Base-by-base conservation (phyloP, 2,797 vertebrate genomes). In the Gallirallus australis region DNA sequence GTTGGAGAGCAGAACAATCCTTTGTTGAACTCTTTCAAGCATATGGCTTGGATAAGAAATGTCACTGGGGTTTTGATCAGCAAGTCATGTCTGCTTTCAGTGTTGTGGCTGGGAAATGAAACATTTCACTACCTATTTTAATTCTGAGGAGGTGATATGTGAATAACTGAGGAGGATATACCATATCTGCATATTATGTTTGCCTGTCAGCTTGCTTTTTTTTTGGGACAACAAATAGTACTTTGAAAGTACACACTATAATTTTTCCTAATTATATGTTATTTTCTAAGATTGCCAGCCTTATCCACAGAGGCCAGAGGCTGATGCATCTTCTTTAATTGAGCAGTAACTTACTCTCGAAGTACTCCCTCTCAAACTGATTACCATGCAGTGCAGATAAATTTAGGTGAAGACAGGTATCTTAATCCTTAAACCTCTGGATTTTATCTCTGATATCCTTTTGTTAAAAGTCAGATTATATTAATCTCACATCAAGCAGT, bases 191-290 rank as follows among this genome's bases (percentile, higher is more conserved):
- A 15, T 59, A 76, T 72, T 92, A 66, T 52, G 69, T 78, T 91
- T 87, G 53, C 28, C 63, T 77, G 20, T 33, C 28, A 56, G 63
- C 48, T 91, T 84, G 53, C 85, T 78, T 93, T 93, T 37, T 35
- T 45, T 96, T 84, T 48, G 6, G 45, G 69, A 95, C 92, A 96
- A 71, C 54, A 83, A 90, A 72, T 6, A 77, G 56, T 85, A 89
- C 68, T 94, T 86, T 94, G 85, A 87, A 93, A 95, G 82, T 33
- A 86, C 94, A 91, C 52, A 40, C 86, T 91, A 31, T 92, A 64
- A 79, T 91, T 94, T 92, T 83, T 94, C 66, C 50, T 86, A 94
- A 93, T 90, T 86, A 78, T 65, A 96, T 95, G 50, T 86, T 5
- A 96, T 96, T 94, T 96, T 87, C 82, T 80, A 68, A 94, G 82